These are phyloP conservation scores for Andrena dorsata DNA, from an alignment of 2,888 invertebrate species.

Conservation along the genomic window DNA sequence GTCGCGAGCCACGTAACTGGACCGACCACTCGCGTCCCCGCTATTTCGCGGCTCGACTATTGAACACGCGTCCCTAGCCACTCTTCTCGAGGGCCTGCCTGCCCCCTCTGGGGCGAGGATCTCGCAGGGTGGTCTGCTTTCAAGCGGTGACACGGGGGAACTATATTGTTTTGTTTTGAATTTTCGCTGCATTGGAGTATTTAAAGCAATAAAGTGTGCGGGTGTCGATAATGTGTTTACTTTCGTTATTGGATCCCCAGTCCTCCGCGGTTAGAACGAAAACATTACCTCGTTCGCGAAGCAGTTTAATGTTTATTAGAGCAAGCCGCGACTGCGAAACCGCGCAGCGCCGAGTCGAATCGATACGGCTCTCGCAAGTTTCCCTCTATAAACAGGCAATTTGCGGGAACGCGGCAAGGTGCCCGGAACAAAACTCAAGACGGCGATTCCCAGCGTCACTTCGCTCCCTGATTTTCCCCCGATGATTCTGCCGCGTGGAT, in stretches of 20 bases:
- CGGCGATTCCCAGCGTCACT: not conserved
- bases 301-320: not conserved
- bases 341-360: not conserved
- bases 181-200: no score
- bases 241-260: not conserved
- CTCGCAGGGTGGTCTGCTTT: no score
- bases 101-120: no score
- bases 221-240: no score
- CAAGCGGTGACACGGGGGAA: no score
- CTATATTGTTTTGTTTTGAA: no score
- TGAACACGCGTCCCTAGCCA: not conserved
- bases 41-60: not conserved
- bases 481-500: not conserved
- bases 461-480: not conserved
- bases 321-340: not conserved
- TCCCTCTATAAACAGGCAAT: slow-evolving; percentile 12
- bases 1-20: slow-evolving; percentile 7
- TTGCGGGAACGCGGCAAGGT: not conserved
- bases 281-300: not conserved
- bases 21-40: slow-evolving; percentile 20
- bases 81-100: not conserved
- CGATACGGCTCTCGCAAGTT: not conserved
- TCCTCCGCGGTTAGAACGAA: not conserved
- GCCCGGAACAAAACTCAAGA: not conserved
- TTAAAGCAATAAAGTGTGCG: no score